Evolutionary conservation across 2,888 invertebrate species (phyloP), one percentile per base, ranked within the genome.

Genomic region (Chalcosyrphus nemorum): DNA sequence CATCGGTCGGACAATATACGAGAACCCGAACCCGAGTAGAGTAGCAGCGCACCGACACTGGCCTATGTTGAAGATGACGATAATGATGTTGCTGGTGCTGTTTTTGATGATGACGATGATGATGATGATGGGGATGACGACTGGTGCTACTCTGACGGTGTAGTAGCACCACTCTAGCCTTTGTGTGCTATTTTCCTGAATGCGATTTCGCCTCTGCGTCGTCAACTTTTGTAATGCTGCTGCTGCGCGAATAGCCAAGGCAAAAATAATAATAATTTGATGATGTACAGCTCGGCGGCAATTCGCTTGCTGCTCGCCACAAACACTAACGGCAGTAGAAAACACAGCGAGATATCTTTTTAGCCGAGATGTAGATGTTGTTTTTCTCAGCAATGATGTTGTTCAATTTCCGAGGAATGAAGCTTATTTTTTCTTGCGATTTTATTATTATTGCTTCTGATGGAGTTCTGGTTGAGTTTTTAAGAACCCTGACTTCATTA

Each of bases 21-120:
- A 24, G 54, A 71, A 65, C 29, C n/a, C 65, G 61, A 43, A 52
- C 45, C 29, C 61, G 32, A 85, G 38, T 80, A 82, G 32, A 85
- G 38, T 80, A 82, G 66, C 78, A 86, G 72, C 86, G 72, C 86
- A 89, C 86, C 87, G 29, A 80, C n/a, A n/a, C n/a, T n/a, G n/a
- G n/a, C n/a, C n/a, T n/a, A n/a, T 74, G 74, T 86, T 86, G 77
- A 77, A 80, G 84, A 84, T 80, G 78, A 68, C 43, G 70, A 84
- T 86, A 71, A 84, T 80, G 75, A 76, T 80, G 71, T 80, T 86
- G 78, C 45, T 70, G 57, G 27, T 52, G 50, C 24, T 63, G 27
- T 24, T 38, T 52, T 74, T n/a, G 29, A 24, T 59, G 57, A 35
- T 38, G 71, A 19, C 29, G 68, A 71, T 71, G 71, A 45, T 41